Percentiles rank a stretch among this genome's conserved stretches.
These are phyloP conservation scores for Mesembrinibis cayennensis DNA, from an alignment of 2,113 vertebrate species.

Conservation along the genomic window DNA sequence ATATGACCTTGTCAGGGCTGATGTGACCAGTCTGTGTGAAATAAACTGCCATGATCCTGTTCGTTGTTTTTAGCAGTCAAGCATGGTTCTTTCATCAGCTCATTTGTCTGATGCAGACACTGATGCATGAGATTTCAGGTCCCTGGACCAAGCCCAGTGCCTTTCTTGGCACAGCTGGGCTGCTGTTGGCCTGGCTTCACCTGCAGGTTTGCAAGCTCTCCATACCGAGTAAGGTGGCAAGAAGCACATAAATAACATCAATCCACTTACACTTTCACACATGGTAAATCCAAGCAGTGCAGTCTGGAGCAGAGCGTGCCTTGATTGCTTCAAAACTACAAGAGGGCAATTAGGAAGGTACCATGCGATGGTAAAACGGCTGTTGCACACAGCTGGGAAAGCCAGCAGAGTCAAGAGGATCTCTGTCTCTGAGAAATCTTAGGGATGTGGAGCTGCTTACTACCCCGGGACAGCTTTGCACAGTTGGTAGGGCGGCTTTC, in stretches of 20 bases:
- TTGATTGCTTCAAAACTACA: neutral
- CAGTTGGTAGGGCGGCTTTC: no score
- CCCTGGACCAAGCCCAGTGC: neutral
- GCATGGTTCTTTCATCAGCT: neutral
- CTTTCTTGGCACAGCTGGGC: neutral
- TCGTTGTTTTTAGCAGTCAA: neutral
- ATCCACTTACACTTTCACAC: neutral
- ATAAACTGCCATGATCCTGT: neutral
- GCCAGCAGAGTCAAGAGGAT: neutral
- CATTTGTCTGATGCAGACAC: neutral
- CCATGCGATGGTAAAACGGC: fast-evolving
- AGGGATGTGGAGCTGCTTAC: neutral
- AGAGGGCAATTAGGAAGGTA: no score
- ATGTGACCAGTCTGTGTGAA: neutral
- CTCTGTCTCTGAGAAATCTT: no score
- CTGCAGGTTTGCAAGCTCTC: neutral
- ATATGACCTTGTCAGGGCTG: neutral
- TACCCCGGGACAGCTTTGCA: fast-evolving
- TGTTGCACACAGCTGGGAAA: neutral
- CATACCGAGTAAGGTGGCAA: neutral
- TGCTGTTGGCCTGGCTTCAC: neutral
- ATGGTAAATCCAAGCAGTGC: neutral
- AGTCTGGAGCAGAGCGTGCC: neutral
- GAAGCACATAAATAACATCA: neutral
- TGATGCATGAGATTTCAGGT: fast-evolving